Evolutionary conservation across 2,113 vertebrate genomes (phyloP), one percentile per base, ranked within the genome.

Genomic region (Climacteris rufus): DNA sequence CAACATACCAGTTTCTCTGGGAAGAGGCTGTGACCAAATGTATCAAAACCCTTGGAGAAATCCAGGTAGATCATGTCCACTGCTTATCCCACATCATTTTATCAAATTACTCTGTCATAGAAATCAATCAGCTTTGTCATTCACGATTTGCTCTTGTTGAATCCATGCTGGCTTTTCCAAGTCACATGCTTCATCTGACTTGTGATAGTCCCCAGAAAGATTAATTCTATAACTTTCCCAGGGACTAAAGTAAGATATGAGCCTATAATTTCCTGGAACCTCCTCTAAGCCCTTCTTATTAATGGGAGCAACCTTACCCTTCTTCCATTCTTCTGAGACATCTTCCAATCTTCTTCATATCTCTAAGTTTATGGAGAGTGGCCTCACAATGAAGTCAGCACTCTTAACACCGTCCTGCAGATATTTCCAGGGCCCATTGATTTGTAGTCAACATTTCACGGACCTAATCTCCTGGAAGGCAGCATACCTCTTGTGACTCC

Each of bases 131-230:
- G 6, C 7, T 42, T 57, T 52, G 37, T 57, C 16, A 52, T 33
- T 42, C 6, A 40, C 0, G 0, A 18, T 45, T 64, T 64, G 28
- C 7, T 25, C 19, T 52, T 37, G n/a, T 13, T 64, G 50, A 70
- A 40, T 45, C 42, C 4, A 2, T 24, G 5, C 10, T 64, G n/a
- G 4, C 7, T 91, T 68, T 42, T 75, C 27, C 9, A 7, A 69
- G 8, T 64, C 44, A 42, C 1, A 1, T n/a, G 15, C 6, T 83
- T 59, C 54, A 57, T 64, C 37, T 64, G 25, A 47, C 22, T n/a
- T 63, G 16, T 68, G 59, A 57, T 6, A 44, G 9, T 7, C 7
- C 4, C 13, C 28, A 52, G 30, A 13, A 78, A 8, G 28, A 60
- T 20, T 23, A 7, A 16, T 66, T 60, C 33, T 24, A 22, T 30